These are phyloP conservation scores for Actinia equina DNA, from an alignment of 64 coral and sea anemone genomes.

Conservation along the genomic window DNA sequence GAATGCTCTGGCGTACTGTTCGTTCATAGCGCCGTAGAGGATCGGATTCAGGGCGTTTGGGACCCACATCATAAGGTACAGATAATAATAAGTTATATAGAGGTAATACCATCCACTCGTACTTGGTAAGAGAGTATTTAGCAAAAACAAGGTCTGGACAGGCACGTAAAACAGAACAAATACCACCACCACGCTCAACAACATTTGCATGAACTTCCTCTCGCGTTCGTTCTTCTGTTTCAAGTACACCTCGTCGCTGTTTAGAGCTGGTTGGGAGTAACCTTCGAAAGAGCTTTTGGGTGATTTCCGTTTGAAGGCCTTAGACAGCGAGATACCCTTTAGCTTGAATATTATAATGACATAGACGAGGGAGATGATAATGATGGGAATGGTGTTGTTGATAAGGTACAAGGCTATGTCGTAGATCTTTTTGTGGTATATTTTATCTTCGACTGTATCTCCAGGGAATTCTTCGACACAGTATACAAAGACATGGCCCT, in stretches of 20 bases:
- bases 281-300: background rate
- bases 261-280: background rate
- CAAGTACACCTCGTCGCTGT: background rate
- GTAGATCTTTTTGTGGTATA: constrained; percentile 25
- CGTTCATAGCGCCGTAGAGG: constrained; percentile 54
- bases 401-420: constrained; percentile 43
- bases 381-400: constrained; percentile 41
- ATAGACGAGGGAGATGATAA: constrained; percentile 37
- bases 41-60: constrained; percentile 69
- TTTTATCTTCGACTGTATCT: background rate
- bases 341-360: constrained; percentile 49
- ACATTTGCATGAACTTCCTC: constrained; percentile 53
- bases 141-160: constrained; percentile 31
- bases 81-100: constrained; percentile 32
- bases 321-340: constrained; percentile 8
- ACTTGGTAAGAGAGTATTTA: background rate
- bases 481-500: background rate
- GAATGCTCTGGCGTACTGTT: constrained; percentile 37
- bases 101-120: constrained; percentile 23
- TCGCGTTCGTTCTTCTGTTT: constrained; percentile 50
- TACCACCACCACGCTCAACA: constrained; percentile 41
- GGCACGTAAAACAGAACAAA: constrained; percentile 62
- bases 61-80: constrained; percentile 66
- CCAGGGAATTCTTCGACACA: constrained; percentile 35
- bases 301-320: constrained; percentile 2